Percentiles rank a stretch among this genome's conserved stretches.
These are phyloP conservation scores for Cerastoderma edule DNA, from an alignment of 2,888 invertebrate genomes.

Conservation along the genomic window DNA sequence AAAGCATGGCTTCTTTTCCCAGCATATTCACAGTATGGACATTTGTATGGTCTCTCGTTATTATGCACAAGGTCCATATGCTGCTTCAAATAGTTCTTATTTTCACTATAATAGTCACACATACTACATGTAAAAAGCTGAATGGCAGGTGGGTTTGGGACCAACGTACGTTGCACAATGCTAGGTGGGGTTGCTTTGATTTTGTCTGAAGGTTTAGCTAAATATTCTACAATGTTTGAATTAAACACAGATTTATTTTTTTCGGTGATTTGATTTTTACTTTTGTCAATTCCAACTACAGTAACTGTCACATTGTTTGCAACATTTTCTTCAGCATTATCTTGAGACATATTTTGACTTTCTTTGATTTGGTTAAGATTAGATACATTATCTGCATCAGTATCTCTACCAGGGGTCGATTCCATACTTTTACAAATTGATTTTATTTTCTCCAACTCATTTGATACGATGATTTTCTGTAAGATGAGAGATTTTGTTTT, in stretches of 20 bases:
- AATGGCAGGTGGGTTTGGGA: conserved; percentile 22
- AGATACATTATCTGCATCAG: neutral
- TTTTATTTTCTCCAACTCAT: conserved; percentile 10
- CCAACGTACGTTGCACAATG: conserved; percentile 2
- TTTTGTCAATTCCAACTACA: conserved; percentile 19
- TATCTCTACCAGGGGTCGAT: too few relatives aligned
- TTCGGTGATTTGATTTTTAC: neutral
- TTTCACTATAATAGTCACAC: conserved; percentile 81
- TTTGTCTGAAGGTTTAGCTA: neutral
- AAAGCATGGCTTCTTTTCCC: conserved; percentile 82
- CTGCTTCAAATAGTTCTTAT: conserved; percentile 82
- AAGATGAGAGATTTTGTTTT: conserved; percentile 56
- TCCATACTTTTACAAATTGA: too few relatives aligned
- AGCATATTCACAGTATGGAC: conserved; percentile 83
- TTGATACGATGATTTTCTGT: conserved; percentile 38
- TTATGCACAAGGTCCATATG: conserved; percentile 82
- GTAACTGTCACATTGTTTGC: neutral
- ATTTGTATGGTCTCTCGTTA: conserved; percentile 80
- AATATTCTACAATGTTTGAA: conserved; percentile 16
- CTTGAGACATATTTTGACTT: neutral
- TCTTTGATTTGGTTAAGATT: neutral
- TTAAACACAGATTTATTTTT: conserved; percentile 8
- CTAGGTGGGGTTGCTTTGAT: neutral
- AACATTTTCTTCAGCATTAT: neutral
- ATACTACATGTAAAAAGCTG: conserved; percentile 46